Evolutionary conservation across 2,113 vertebrate species (phyloP).

Genomic region (Ochotona princeps): DNA sequence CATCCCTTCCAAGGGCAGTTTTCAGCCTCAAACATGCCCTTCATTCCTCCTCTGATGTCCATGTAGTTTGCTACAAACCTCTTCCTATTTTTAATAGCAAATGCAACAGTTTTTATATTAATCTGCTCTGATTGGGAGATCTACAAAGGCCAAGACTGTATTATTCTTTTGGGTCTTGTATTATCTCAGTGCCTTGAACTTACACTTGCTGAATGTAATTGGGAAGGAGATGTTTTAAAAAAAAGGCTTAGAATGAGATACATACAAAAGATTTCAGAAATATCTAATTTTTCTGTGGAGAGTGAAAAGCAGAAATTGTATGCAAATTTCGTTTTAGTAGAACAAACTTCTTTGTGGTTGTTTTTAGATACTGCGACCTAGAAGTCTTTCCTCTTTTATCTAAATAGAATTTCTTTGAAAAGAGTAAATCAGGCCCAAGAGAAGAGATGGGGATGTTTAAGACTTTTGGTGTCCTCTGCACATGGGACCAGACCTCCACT

Average conservation of each 20-base stretch:
- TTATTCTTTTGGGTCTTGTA: neutral
- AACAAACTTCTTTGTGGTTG: neutral
- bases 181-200: neutral
- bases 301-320: neutral
- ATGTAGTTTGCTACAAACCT: neutral
- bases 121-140: neutral
- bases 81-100: neutral
- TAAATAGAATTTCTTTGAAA: neutral
- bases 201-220: neutral
- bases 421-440: neutral
- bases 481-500: neutral
- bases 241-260: slow-evolving; percentile 21
- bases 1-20: neutral
- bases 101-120: neutral
- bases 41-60: neutral
- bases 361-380: neutral
- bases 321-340: neutral
- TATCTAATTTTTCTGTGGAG: neutral
- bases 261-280: slow-evolving; percentile 28
- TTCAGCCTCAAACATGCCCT: neutral
- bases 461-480: neutral
- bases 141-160: fast-evolving
- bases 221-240: slow-evolving; percentile 23
- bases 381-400: slow-evolving; percentile 8
- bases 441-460: neutral